Percentiles rank a stretch among this genome's conserved stretches.
These are phyloP conservation scores for Phenganax subtilis DNA, from an alignment of 92 coral and sea anemone species.

Conservation along the genomic window DNA sequence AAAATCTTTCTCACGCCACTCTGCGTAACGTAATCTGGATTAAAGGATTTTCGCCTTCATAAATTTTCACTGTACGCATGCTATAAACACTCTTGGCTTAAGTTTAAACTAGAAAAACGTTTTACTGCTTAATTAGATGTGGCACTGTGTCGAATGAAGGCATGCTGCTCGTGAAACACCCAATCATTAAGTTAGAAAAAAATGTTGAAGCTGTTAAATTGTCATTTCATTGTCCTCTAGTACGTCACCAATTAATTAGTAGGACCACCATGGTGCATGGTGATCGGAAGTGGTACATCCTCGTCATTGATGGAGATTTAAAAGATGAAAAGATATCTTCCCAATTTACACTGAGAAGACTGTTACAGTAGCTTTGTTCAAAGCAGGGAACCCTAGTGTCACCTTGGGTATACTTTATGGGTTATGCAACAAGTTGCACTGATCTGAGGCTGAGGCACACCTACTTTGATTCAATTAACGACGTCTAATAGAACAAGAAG, in stretches of 20 bases:
- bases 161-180: background rate
- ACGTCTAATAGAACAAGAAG: background rate
- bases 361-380: too few species aligned
- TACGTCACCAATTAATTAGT: too few species aligned
- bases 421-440: background rate
- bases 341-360: too few species aligned
- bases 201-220: background rate
- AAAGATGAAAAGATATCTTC: too few species aligned
- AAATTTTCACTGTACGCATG: background rate
- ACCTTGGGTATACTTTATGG: background rate
- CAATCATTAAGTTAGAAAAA: background rate
- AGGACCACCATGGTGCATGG: too few species aligned
- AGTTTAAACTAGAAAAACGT: slow-evolving; percentile 10
- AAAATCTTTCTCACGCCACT: background rate
- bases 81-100: slow-evolving; percentile 8
- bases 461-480: background rate
- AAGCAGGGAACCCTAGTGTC: background rate
- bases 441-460: background rate
- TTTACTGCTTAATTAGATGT: background rate
- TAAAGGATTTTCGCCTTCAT: background rate
- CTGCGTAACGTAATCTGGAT: background rate
- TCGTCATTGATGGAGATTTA: too few species aligned
- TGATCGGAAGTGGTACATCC: too few species aligned
- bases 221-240: too few species aligned
- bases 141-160: background rate